These are phyloP conservation scores for Marmota flaviventris DNA, from an alignment of 2,113 vertebrate species.

Conservation along the genomic window DNA sequence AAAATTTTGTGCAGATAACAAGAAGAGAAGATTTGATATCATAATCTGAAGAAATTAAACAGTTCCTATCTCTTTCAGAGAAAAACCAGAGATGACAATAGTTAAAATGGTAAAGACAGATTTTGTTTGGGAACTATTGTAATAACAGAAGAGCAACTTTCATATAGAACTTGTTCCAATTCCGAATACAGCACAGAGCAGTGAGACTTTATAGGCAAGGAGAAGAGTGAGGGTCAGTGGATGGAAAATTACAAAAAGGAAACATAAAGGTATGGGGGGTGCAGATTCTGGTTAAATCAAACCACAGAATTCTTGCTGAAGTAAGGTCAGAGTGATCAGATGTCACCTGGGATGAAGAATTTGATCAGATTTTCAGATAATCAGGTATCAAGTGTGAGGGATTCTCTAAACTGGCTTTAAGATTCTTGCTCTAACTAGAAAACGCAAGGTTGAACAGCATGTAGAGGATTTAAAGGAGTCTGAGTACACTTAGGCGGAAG, in stretches of 20 bases:
- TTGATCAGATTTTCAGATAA: background rate
- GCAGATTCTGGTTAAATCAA: background rate
- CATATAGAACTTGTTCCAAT: background rate
- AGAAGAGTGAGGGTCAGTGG: too few species aligned
- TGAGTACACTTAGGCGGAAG: background rate
- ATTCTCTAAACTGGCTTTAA: background rate
- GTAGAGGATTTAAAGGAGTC: background rate
- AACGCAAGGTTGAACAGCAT: background rate
- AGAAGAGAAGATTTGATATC: background rate
- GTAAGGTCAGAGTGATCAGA: background rate
- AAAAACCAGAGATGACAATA: background rate
- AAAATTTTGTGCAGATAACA: background rate
- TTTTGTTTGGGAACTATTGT: background rate
- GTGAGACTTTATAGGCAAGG: background rate
- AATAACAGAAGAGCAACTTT: background rate
- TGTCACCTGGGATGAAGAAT: background rate
- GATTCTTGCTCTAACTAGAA: background rate
- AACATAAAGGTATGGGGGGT: background rate
- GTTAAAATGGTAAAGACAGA: background rate
- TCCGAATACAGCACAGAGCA: background rate
- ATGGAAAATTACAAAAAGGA: background rate
- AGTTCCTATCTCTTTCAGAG: background rate
- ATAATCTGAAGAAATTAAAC: conserved; percentile 22
- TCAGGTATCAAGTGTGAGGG: background rate
- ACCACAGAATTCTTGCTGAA: background rate